Evolutionary conservation across 2,113 vertebrate species (phyloP), one percentile per base, ranked within the genome.

Genomic region (Actinemys pallida): DNA sequence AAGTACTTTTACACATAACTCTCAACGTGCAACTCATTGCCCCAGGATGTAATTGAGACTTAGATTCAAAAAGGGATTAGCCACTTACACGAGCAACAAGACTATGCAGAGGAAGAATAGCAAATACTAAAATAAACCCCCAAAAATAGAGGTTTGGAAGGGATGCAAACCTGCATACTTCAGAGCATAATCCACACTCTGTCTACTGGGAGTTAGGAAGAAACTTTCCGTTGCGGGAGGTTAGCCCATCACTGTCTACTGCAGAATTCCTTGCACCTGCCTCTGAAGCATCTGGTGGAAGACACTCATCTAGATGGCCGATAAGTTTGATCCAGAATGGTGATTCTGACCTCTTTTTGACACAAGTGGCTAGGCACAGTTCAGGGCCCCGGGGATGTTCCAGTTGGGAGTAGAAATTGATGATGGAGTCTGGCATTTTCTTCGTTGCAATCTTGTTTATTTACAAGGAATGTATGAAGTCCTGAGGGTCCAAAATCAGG

Each of bases 101-200:
- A 87, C 50, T 19, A 19, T 52, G 8, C 24, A 85, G 65, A 75
- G 52, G 80, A 90, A 31, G 75, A n/a, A n/a, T 14, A 8, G 6
- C 87, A 92, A 88, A 16, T 4, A 88, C 24, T 5, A 86, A 96
- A 95, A 81, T 94, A 83, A 25, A 20, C 7, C 10, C 19, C 7
- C 45, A 93, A 24, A 87, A n/a, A 42, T 52, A 88, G 78, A 82
- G 90, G 35, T 90, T 86, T 92, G 87, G 35, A 93, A 89, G 57
- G 92, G 90, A n/a, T 45, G 9, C n/a, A 91, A 81, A 6, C 20
- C 56, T 45, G 76, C 59, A 57, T 57, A 3, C 50, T 84, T 69
- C 6, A 83, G 53, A 86, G 86, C 6, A 57, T 84, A 83, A 88
- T 79, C 50, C 20, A n/a, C 11, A 13, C 57, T 85, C 22, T 81